These are phyloP conservation scores for Anguilla megastoma DNA, from an alignment of 2,797 vertebrate genomes.

Conservation along the genomic window DNA sequence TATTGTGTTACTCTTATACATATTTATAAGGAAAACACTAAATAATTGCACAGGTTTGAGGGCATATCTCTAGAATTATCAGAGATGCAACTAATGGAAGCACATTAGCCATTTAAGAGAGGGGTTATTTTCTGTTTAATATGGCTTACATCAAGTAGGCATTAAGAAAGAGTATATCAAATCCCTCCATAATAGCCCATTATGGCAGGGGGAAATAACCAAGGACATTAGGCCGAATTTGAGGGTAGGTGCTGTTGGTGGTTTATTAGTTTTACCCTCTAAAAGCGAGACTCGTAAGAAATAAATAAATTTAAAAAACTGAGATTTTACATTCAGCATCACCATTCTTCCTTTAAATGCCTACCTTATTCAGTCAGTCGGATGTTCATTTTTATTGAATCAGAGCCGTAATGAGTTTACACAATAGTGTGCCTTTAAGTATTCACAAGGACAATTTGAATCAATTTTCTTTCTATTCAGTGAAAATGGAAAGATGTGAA, in stretches of 20 bases:
- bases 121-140: not conserved
- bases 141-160: not conserved
- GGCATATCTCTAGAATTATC: not conserved
- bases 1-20: too few species aligned
- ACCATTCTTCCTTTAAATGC: not conserved
- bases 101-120: not conserved
- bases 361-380: not conserved
- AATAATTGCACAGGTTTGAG: not conserved
- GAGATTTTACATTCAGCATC: not conserved
- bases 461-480: not conserved
- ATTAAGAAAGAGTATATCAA: not conserved
- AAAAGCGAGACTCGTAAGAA: not conserved
- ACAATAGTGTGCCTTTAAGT: not conserved
- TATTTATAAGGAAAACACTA: not conserved
- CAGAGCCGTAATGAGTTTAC: not conserved
- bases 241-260: not conserved
- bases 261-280: not conserved
- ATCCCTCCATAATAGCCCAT: not conserved
- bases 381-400: constrained; percentile 1
- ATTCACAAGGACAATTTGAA: not conserved
- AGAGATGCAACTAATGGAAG: not conserved
- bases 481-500: not conserved
- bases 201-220: not conserved
- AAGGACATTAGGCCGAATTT: not conserved
- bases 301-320: not conserved